Evolutionary conservation across 2,113 vertebrate genomes (phyloP), one percentile per base, ranked within the genome.

Genomic region (Alethe castanea): DNA sequence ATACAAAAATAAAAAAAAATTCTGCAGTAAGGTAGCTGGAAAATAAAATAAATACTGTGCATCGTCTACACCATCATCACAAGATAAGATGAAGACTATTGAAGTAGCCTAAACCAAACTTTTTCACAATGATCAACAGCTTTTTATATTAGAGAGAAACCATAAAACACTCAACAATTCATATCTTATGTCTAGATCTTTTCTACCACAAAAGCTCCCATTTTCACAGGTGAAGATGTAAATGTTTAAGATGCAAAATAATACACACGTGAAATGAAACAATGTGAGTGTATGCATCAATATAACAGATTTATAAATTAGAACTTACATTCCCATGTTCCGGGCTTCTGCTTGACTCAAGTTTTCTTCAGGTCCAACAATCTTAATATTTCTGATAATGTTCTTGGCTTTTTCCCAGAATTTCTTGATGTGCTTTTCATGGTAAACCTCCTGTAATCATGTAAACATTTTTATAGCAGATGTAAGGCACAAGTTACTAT

Each of bases 301-400:
- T 22, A 40, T 5, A 80, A 81, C 26, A n/a, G 33, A 91, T 50
- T 31, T 60, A 88, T 40, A 77, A 79, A 91, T 94, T 56, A 73
- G 48, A 92, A 83, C 97, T 93, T 99, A 99, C 99, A 99, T 99
- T 97, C 99, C 99, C 99, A 99, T 99, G 97, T 99, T 99, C 86
- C 99, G 98, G 87, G 99, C 99, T 96, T 99, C 99, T 19, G 98
- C 99, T 98, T 99, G 99, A 97, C 98, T 99, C 91, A 99, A 86
- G 88, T 97, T 98, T 96, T 99, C 99, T 97, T 99, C 99, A 17
- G 99, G 99, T 76, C 99, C 99, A 90, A 99, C 99, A 86, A 99
- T 98, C 97, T 99, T 99, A 95, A 99, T 98, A 92, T 96, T 98
- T 88, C 47, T 97, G 97, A 99, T 99, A 52, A 97, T 83, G 60